Evolutionary conservation across 2,888 invertebrate genomes (phyloP).

Genomic region (Scaptodrosophila latifasciaeformis): DNA sequence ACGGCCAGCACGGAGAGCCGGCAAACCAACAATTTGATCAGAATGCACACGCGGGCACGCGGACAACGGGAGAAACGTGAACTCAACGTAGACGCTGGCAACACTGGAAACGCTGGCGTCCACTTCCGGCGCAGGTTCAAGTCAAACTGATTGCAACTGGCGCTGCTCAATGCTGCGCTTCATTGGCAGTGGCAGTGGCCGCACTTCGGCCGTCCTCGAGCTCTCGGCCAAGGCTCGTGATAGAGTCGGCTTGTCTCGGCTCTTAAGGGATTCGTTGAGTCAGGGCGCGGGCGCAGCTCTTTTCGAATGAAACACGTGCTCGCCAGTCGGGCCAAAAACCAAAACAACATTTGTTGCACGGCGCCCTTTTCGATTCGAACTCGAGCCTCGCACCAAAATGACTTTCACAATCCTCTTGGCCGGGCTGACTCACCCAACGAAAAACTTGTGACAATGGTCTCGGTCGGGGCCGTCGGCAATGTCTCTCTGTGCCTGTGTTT

Average conservation of each 20-base stretch:
- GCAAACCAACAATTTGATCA: neutral
- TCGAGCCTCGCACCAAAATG: too few species aligned
- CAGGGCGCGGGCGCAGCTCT: slow-evolving; percentile 46
- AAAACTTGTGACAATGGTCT: slow-evolving; percentile 23
- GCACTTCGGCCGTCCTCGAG: neutral
- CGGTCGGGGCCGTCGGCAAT: slow-evolving; percentile 20
- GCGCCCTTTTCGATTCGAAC: neutral
- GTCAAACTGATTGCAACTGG: slow-evolving; percentile 54
- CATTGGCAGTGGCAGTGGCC: slow-evolving; percentile 48
- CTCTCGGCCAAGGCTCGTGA: neutral
- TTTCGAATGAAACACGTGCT: slow-evolving; percentile 54
- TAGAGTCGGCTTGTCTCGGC: neutral
- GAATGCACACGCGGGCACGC: neutral
- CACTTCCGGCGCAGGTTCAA: slow-evolving; percentile 70
- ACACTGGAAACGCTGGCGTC: slow-evolving; percentile 49
- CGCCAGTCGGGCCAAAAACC: slow-evolving; percentile 16
- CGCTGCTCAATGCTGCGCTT: slow-evolving; percentile 46
- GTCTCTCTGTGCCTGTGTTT: neutral
- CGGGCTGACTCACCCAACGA: too few species aligned
- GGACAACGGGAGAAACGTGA: neutral
- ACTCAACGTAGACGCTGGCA: neutral
- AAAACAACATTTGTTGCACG: neutral
- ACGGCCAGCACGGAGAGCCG: neutral
- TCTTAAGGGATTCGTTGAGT: slow-evolving; percentile 31
- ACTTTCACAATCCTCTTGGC: too few species aligned